Evolutionary conservation across 2,888 invertebrate species (phyloP).

Genomic region (Orchestes rusci): DNA sequence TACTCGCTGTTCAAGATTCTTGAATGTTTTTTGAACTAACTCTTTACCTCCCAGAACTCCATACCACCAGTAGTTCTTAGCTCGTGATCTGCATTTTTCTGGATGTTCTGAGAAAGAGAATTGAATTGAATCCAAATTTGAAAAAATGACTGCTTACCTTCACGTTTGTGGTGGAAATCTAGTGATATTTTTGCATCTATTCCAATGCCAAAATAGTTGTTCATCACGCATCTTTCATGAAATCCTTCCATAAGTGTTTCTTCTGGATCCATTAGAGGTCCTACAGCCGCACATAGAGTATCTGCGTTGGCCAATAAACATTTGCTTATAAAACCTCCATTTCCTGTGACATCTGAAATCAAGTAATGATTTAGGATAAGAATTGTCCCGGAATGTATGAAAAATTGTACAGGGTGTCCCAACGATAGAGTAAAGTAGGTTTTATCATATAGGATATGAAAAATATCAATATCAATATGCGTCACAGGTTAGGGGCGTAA

Average conservation of each 20-base stretch:
- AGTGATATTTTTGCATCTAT: slow-evolving; percentile 96
- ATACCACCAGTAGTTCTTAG: slow-evolving; percentile 95
- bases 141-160: slow-evolving; percentile 38
- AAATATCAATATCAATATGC: too few relatives aligned
- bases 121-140: neutral
- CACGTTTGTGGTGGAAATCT: slow-evolving; percentile 94
- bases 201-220: slow-evolving; percentile 97
- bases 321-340: slow-evolving; percentile 87
- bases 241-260: slow-evolving; percentile 82
- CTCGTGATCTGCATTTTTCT: slow-evolving; percentile 89
- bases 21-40: slow-evolving; percentile 83
- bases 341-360: slow-evolving; percentile 42
- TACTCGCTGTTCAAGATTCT: slow-evolving; percentile 91
- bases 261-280: slow-evolving; percentile 89
- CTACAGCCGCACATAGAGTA: slow-evolving; percentile 92
- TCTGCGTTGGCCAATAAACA: slow-evolving; percentile 94
- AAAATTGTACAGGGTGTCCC: too few relatives aligned
- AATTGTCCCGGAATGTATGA: too few relatives aligned
- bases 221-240: slow-evolving; percentile 94
- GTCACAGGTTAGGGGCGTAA: too few relatives aligned
- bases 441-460: too few relatives aligned
- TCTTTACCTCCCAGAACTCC: slow-evolving; percentile 75
- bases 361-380: slow-evolving; percentile 6
- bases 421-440: too few relatives aligned
- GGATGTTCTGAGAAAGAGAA: slow-evolving; percentile 71